Percentiles rank a stretch among this genome's conserved stretches.
Conservation (phyloP, 2,888 invertebrate species). For the Adelphocoris suturalis region DNA sequence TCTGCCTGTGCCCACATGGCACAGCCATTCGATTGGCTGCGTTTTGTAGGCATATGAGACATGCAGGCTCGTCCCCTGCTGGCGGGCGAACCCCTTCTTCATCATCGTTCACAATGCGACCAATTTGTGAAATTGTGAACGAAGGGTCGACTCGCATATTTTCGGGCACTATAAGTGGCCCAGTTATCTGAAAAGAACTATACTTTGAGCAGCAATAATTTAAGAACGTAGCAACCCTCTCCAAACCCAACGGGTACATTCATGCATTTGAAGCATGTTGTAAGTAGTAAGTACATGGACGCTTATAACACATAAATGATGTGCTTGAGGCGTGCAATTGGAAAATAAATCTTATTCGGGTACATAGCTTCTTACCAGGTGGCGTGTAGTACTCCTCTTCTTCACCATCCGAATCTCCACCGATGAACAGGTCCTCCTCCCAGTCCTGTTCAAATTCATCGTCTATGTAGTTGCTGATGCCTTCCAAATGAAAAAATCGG, state of each 20-base stretch:
- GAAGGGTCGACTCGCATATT: too few species aligned
- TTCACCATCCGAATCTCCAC: slow-evolving; percentile 51
- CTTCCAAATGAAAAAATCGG: slow-evolving; percentile 15
- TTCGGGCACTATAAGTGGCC: too few species aligned
- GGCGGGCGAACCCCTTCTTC: too few species aligned
- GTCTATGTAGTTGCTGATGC: slow-evolving; percentile 23
- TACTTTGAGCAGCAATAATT: slow-evolving; percentile 22
- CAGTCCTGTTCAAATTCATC: slow-evolving; percentile 37
- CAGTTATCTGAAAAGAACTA: slow-evolving; percentile 38
- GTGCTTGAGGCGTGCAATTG: slow-evolving; percentile 36
- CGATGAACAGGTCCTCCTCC: slow-evolving; percentile 50
- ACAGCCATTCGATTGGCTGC: slow-evolving; percentile 27
- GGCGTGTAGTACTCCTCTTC: slow-evolving; percentile 37
- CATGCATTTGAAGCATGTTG: slow-evolving; percentile 25
- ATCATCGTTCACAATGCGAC: too few species aligned
- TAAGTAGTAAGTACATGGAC: slow-evolving; percentile 23
- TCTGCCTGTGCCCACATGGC: too few species aligned
- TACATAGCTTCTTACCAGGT: slow-evolving; percentile 43
- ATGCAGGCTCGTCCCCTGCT: slow-evolving; percentile 48
- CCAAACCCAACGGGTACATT: slow-evolving; percentile 11
- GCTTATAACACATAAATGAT: slow-evolving; percentile 24
- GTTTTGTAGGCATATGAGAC: slow-evolving; percentile 27
- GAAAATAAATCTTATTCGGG: slow-evolving; percentile 44
- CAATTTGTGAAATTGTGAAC: too few species aligned
- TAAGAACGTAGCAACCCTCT: slow-evolving; percentile 25